phyloP scores from a whole-genome alignment of 2,888 invertebrate species.

The Ophonus ardosiacus region DNA sequence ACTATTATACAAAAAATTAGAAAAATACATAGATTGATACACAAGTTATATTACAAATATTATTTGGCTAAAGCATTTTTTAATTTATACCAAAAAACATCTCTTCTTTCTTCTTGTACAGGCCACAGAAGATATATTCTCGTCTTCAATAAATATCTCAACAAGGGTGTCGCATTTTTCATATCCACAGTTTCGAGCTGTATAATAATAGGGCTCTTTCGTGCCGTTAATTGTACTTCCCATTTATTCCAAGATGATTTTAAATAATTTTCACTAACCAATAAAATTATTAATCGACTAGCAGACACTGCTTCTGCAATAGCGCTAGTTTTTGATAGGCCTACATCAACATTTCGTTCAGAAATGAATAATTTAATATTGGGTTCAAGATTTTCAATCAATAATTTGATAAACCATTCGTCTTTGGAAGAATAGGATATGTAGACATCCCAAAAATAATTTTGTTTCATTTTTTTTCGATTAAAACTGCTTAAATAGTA shows the following conservation, averaged over 20 bases:
- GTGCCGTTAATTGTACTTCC: constrained; percentile 80
- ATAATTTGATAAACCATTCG: constrained; percentile 79
- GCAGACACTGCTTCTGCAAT: constrained; percentile 81
- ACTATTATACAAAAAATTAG: too few species aligned
- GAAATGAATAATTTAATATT: constrained; percentile 83
- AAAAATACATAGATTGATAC: too few species aligned
- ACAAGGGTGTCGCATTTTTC: constrained; percentile 79
- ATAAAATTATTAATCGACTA: constrained; percentile 81
- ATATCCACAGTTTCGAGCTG: constrained; percentile 77
- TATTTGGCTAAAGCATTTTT: constrained; percentile 67
- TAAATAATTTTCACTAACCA: constrained; percentile 83
- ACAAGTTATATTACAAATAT: too few species aligned
- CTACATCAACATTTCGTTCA: constrained; percentile 83
- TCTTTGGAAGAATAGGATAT: constrained; percentile 81
- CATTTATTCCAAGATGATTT: constrained; percentile 86
- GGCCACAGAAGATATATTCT: constrained; percentile 82
- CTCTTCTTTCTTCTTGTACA: constrained; percentile 72
- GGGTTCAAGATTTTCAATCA: constrained; percentile 81
- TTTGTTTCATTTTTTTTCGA: background rate
- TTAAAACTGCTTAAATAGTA: constrained; percentile 16
- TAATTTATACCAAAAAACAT: constrained; percentile 73
- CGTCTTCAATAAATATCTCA: constrained; percentile 81
- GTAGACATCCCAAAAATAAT: constrained; percentile 79
- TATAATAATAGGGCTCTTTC: background rate
- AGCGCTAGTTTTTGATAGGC: constrained; percentile 81